A percentile compares a stretch with the other conserved stretches of the same genome.
phyloP scores from a whole-genome alignment of 2,888 invertebrate genomes.

The Cheilosia vernalis region DNA sequence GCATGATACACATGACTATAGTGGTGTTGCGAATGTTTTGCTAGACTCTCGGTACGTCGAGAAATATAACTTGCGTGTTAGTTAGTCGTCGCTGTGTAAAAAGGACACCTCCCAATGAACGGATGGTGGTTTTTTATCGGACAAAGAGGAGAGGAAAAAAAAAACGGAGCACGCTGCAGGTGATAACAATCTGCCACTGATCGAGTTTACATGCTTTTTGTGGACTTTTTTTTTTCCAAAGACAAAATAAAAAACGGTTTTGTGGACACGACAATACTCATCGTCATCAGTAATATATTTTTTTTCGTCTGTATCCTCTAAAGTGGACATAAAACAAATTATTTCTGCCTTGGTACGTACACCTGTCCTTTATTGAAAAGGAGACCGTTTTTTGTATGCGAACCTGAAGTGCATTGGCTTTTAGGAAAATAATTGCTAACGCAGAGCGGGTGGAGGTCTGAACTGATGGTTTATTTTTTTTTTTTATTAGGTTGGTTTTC shows the following conservation, averaged over 20 bases:
- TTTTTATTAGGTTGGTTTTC: not conserved
- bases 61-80: slow-evolving; percentile 17
- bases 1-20: slow-evolving; percentile 46
- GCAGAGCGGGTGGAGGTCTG: not conserved
- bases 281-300: slow-evolving; percentile 44
- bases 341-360: slow-evolving; percentile 12
- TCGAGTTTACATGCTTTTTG: slow-evolving; percentile 71
- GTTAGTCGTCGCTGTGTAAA: slow-evolving; percentile 38
- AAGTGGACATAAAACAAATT: slow-evolving; percentile 1
- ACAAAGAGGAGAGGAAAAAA: slow-evolving; percentile 36
- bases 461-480: not conserved
- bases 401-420: slow-evolving; percentile 4
- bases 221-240: slow-evolving; percentile 10
- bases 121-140: slow-evolving; percentile 36
- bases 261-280: slow-evolving; percentile 49
- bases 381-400: not conserved
- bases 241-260: slow-evolving; percentile 8
- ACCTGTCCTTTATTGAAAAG: slow-evolving; percentile 24
- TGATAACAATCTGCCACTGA: slow-evolving; percentile 72
- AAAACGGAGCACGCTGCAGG: slow-evolving; percentile 40
- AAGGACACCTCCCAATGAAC: slow-evolving; percentile 10
- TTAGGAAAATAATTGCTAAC: slow-evolving; percentile 18
- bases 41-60: slow-evolving; percentile 19
- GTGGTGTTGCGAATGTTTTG: slow-evolving; percentile 24
- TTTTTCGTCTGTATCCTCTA: not conserved